Conservation (phyloP, 2,113 vertebrate species). For the Vimba vimba region DNA sequence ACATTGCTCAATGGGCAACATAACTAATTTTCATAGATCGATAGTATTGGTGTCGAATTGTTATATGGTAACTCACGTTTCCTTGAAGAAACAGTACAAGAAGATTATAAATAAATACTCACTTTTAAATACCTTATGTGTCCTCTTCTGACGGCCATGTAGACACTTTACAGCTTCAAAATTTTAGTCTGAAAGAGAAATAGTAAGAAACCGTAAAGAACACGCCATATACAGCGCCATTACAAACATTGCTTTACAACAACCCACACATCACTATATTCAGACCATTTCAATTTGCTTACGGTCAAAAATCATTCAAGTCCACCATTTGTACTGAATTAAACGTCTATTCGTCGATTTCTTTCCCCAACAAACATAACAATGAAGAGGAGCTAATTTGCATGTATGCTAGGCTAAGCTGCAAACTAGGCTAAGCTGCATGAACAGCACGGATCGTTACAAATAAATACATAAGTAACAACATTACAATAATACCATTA, state of each 20-base stretch:
- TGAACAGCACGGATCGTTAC: not conserved
- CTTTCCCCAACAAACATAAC: not conserved
- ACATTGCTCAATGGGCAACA: not conserved
- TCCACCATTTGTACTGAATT: not conserved
- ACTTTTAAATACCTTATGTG: slow-evolving; percentile 81
- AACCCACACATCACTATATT: not conserved
- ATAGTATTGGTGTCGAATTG: not conserved
- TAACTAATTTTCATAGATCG: not conserved
- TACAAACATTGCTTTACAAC: not conserved
- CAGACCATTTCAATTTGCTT: not conserved
- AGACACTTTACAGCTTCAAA: slow-evolving; percentile 55
- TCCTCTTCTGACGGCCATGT: slow-evolving; percentile 79
- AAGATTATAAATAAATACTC: slow-evolving; percentile 39
- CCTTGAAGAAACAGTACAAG: not conserved
- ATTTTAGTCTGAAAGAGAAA: slow-evolving; percentile 29
- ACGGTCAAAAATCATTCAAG: not conserved
- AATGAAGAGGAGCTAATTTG: not conserved
- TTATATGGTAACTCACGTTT: not conserved
- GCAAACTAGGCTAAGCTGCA: not conserved
- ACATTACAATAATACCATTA: not conserved
- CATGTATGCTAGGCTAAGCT: not conserved
- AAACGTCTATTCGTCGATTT: not conserved
- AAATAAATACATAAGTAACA: not conserved
- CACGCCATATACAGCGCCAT: not conserved
- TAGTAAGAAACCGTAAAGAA: not conserved